phyloP scores from a whole-genome alignment of 1,140 invertebrate species.

The Notospermus geniculatus region DNA sequence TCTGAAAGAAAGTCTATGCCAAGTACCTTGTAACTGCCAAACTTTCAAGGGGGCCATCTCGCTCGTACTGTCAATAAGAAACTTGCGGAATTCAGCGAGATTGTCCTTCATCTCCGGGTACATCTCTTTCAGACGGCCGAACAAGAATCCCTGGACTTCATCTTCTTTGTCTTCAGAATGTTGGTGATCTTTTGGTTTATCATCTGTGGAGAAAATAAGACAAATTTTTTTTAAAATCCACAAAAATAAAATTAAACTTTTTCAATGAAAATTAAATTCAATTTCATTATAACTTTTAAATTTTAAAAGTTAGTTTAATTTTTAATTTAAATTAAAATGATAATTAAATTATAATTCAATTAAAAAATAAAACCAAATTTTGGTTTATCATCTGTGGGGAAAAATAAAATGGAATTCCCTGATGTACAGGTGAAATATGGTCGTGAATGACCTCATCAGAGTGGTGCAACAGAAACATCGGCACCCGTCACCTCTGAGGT shows the following conservation, averaged over 20 bases:
- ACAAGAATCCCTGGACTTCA: constrained; percentile 85
- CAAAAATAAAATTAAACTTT: constrained; percentile 9
- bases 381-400: no score
- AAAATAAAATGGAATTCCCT: no score
- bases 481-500: no score
- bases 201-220: neutral
- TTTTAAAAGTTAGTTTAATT: neutral
- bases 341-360: neutral
- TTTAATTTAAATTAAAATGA: neutral
- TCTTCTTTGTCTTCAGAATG: constrained; percentile 62
- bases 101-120: constrained; percentile 52
- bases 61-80: constrained; percentile 81
- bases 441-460: no score
- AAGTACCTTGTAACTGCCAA: constrained; percentile 87
- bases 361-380: neutral
- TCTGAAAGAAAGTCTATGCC: no score
- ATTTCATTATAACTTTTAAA: neutral
- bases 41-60: constrained; percentile 93
- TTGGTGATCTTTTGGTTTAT: neutral
- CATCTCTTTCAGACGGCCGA: constrained; percentile 59
- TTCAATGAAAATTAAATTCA: neutral
- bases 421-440: no score
- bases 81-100: constrained; percentile 56
- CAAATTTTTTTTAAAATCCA: neutral
- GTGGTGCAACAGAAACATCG: no score